Evolutionary conservation across 2,888 invertebrate genomes (phyloP).

Genomic region (Brachyptera putata): DNA sequence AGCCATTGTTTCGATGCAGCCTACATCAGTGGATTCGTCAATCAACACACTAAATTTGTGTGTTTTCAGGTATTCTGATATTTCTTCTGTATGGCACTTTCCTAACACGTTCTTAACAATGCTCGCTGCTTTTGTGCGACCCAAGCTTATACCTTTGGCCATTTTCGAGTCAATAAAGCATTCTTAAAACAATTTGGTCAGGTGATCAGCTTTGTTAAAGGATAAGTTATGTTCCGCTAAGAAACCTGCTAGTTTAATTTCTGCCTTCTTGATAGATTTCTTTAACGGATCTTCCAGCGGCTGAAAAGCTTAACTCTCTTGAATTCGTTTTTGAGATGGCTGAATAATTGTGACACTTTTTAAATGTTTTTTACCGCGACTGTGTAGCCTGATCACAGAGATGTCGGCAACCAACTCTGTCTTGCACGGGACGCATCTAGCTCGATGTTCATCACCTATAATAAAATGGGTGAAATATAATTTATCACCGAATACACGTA

Average conservation of each 20-base stretch:
- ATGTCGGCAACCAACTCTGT: constrained; percentile 4
- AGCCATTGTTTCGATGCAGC: constrained; percentile 36
- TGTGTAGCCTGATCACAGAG: constrained; percentile 1
- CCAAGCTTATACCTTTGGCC: constrained; percentile 11
- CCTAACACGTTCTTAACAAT: constrained; percentile 22
- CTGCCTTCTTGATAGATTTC: constrained; percentile 31
- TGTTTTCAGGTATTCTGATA: neutral
- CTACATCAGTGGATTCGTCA: constrained; percentile 39
- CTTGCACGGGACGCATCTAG: constrained; percentile 4
- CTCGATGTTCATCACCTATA: neutral
- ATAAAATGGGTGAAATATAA: neutral
- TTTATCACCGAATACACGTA: too few relatives aligned
- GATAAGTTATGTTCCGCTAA: constrained; percentile 38
- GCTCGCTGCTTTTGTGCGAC: constrained; percentile 14
- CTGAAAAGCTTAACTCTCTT: neutral
- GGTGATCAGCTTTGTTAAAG: constrained; percentile 24
- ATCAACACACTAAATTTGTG: constrained; percentile 33
- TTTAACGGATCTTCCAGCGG: neutral
- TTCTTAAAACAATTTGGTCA: constrained; percentile 16
- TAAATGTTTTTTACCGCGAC: constrained; percentile 13
- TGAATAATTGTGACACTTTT: neutral
- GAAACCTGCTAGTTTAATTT: constrained; percentile 30
- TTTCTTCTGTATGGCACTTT: constrained; percentile 9
- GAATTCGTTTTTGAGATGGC: constrained; percentile 6
- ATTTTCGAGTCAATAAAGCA: constrained; percentile 22